These are phyloP conservation scores for Parus major DNA, from an alignment of 2,113 vertebrate species.

Conservation along the genomic window DNA sequence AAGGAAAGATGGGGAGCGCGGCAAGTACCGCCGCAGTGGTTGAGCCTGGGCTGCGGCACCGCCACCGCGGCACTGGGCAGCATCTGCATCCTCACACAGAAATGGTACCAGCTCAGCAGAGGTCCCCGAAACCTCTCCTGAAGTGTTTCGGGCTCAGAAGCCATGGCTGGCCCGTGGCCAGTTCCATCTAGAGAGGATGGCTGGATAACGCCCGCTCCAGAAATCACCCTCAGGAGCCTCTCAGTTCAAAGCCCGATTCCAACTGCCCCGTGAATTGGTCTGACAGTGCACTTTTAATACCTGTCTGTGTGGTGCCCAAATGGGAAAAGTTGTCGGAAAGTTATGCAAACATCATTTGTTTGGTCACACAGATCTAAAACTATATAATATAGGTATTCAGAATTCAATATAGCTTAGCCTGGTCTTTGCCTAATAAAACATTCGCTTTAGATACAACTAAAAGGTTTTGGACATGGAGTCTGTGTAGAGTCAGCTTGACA, in stretches of 20 bases:
- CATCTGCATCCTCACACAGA: background rate
- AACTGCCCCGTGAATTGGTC: background rate
- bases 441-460: background rate
- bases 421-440: background rate
- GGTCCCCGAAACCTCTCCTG: background rate
- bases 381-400: background rate
- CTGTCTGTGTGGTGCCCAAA: background rate
- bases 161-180: background rate
- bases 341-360: background rate
- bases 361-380: background rate
- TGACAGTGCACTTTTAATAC: background rate
- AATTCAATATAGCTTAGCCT: background rate
- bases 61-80: background rate
- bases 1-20: background rate
- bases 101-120: background rate
- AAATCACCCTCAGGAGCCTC: background rate
- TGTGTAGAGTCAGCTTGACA: background rate
- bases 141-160: background rate
- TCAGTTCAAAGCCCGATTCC: background rate
- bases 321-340: background rate
- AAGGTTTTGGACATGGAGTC: background rate
- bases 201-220: background rate
- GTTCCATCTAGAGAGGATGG: background rate
- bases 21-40: rapidly evolving
- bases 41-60: background rate